Evolutionary conservation across 2,797 vertebrate species (phyloP).

Genomic region (Dallia pectoralis): DNA sequence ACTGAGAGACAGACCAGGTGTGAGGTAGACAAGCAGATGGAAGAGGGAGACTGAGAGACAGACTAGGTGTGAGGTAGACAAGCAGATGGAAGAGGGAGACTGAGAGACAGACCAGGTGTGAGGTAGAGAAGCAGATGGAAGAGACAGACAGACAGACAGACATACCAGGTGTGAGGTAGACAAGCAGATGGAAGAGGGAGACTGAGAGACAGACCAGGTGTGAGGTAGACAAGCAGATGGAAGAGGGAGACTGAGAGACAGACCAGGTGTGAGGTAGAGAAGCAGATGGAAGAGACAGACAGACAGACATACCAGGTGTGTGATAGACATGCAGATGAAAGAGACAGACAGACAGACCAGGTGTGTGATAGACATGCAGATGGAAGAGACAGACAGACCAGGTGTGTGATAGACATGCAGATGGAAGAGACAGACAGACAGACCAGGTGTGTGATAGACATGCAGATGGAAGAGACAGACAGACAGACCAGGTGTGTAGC

Average conservation of each 20-base stretch:
- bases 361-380: not conserved
- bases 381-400: constrained; percentile 9
- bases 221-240: not conserved
- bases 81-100: constrained; percentile 8
- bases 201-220: not conserved
- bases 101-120: not conserved
- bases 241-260: constrained; percentile 8
- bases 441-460: constrained; percentile 13
- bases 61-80: not conserved
- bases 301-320: constrained; percentile 13
- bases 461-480: constrained; percentile 42
- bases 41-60: not conserved
- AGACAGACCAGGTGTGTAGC: not conserved
- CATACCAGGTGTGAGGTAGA: constrained; percentile 10
- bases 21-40: constrained; percentile 17
- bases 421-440: constrained; percentile 6
- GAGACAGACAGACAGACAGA: constrained; percentile 9
- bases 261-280: not conserved
- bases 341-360: constrained; percentile 22
- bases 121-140: constrained; percentile 3
- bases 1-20: not conserved
- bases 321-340: constrained; percentile 47
- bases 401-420: constrained; percentile 1
- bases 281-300: not conserved
- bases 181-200: constrained; percentile 14